Base-by-base conservation (phyloP, 2,888 invertebrate species). In the Athalia cordata region DNA sequence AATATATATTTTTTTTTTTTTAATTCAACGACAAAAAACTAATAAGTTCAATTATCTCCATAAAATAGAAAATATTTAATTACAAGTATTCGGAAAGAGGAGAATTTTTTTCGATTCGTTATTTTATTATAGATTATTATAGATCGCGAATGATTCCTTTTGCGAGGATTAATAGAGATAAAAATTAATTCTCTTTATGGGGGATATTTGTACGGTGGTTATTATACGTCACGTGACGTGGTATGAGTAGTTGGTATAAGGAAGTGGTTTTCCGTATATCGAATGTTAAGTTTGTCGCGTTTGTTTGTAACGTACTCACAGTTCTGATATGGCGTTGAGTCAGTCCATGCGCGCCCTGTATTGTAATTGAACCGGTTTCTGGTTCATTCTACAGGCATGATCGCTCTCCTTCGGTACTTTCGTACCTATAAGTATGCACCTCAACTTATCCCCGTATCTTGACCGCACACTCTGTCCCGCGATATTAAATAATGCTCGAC, bases 311-410 rank as follows among this genome's bases (percentile, higher is more conserved):
- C 72, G 66, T 43, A 29, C 43, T 50, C 7, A 55, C 9, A 9
- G 68, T 72, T 72, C 72, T 45, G 72, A 83, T 81, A 82, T 81
- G 70, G 78, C 65, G 81, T 80, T 83, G 82, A 83, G 81, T 83
- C 82, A 82, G 83, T 78, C 80, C 81, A 80, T 80, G 80, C 79
- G 78, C 81, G 80, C 81, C 79, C 80, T 79, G 80, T 83, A 85
- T 83, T 84, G 82, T 83, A 83, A 85, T 84, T 84, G 82, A 84
- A 84, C 85, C 84, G 84, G 84, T 84, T 83, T 81, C 80, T 80
- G 79, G 77, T 80, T 77, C 72, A 72, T 59, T 72, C 72, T 72
- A 72, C 43, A 72, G 57, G 43, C 72, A 57, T n/a, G n/a, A n/a
- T 57, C 72, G 47, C 59, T 57, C 59, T 57, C 29, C 29, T 29